Evolutionary conservation across 2,113 vertebrate genomes (phyloP).

Genomic region (Antidorcas marsupialis): DNA sequence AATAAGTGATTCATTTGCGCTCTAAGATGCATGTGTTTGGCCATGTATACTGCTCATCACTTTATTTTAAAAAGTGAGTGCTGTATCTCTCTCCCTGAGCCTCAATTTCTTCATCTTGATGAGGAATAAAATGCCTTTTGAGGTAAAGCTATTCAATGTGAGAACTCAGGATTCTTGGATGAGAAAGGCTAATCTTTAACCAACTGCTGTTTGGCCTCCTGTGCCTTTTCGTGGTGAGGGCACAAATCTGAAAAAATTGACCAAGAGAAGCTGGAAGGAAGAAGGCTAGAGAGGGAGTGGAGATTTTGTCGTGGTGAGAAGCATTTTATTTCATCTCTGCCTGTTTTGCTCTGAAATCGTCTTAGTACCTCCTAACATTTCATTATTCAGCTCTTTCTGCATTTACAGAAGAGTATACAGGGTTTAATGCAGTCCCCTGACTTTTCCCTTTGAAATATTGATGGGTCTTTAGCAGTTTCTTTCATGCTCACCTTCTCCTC

Average conservation of each 20-base stretch:
- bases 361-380: constrained; percentile 54
- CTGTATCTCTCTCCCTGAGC: background rate
- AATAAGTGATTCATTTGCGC: background rate
- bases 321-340: constrained; percentile 42
- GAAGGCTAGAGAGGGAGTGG: background rate
- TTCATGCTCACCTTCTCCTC: constrained; percentile 72
- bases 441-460: constrained; percentile 82
- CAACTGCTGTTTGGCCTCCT: background rate
- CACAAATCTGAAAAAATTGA: background rate
- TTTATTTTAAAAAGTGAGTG: background rate
- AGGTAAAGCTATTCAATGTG: background rate
- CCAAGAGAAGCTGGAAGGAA: background rate
- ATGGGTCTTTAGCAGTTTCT: constrained; percentile 77
- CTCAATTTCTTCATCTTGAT: background rate
- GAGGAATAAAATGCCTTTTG: background rate
- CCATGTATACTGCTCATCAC: background rate
- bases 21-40: background rate
- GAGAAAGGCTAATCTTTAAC: background rate
- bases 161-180: background rate
- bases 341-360: constrained; percentile 46
- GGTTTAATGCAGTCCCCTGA: constrained; percentile 80
- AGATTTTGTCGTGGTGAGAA: background rate
- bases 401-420: constrained; percentile 67
- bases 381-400: constrained; percentile 64
- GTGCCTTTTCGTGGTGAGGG: background rate